Conservation (phyloP, 2,113 vertebrate species). For the Pica pica region DNA sequence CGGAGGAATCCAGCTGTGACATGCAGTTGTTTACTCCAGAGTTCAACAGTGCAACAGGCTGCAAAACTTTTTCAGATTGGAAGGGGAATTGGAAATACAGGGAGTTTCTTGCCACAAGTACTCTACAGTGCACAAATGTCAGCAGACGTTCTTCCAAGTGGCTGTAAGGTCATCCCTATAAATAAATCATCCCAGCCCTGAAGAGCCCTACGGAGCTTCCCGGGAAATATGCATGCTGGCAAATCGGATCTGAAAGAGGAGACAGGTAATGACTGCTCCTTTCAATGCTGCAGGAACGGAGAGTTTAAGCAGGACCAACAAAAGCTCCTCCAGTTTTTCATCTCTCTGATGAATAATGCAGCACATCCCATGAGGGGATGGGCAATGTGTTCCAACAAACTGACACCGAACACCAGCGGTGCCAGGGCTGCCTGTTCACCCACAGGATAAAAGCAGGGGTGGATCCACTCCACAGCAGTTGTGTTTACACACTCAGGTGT, state of each 20-base stretch:
- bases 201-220: conserved; percentile 28
- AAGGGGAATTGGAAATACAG: not conserved
- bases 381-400: not conserved
- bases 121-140: not conserved
- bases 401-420: accelerated
- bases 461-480: not conserved
- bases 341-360: conserved; percentile 36
- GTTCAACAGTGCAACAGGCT: not conserved
- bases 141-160: conserved; percentile 25
- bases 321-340: not conserved
- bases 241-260: not conserved
- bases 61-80: not conserved
- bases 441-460: not conserved
- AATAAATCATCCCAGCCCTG: conserved; percentile 22
- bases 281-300: not conserved
- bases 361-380: not conserved
- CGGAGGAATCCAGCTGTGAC: not conserved
- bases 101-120: not conserved
- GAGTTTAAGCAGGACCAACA: not conserved
- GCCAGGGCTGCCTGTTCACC: not conserved
- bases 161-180: conserved; percentile 35
- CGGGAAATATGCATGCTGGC: not conserved
- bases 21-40: accelerated
- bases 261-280: not conserved
- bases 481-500: not conserved